Base-by-base conservation (phyloP, 2,113 vertebrate species). In the Chloroceryle aenea region DNA sequence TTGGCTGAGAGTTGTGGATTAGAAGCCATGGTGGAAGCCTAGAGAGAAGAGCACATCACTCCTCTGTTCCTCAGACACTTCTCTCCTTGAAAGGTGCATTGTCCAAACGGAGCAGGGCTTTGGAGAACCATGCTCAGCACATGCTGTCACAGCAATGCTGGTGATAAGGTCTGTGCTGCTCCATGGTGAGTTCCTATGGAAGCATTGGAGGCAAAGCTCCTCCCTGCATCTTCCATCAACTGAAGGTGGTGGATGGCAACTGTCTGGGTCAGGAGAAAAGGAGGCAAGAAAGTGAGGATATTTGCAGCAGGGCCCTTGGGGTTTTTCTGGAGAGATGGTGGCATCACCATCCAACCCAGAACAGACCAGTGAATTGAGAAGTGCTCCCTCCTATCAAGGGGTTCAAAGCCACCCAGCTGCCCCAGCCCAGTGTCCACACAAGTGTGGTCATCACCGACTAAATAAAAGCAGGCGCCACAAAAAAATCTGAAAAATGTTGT, bases 341-440 rank as follows among this genome's bases (percentile, higher is more conserved):
- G 15, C 34, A 32, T 38, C 55, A 4, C 23, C 4, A 1, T 4
- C 7, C 0, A 0, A 11, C 23, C 25, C 3, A 0, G 10, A 27
- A 3, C 8, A 9, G 17, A 19, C 55, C 6, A 3, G 23, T 23
- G 73, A 40, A 29, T 9, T 6, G 38, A 27, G 13, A 7, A 2
- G 8, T 3, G 66, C 58, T 88, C 21, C 52, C 58, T 88, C 18
- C 56, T 53, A 19, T 9, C 6, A 2, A 18, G 9, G 45, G 6
- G 47, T 64, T 82, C 3, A 0, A 19, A 38, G 34, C 73, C 32
- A 11, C 58, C 43, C 5, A 0, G 27, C 58, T 52, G 19, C 30
- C 64, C 58, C 47, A 15, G n/a, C 59, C 61, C 50, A 12, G n/a
- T 5, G 48, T 71, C 42, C 6, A 0, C 22, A 4, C 1, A 0